Conservation (phyloP, 2,797 vertebrate genomes). For the Huso huso region DNA sequence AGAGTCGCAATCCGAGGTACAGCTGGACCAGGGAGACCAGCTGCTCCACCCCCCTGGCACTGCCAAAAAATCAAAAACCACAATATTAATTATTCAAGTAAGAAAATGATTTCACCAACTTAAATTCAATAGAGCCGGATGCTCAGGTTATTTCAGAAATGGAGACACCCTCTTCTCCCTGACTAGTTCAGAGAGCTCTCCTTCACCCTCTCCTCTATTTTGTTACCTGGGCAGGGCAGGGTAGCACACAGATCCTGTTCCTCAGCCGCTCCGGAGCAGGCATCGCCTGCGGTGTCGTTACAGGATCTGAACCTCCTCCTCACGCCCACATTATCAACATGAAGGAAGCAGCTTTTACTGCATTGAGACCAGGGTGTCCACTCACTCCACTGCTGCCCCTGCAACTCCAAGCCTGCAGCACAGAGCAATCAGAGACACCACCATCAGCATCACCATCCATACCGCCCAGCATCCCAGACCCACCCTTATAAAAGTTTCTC, state of each 20-base stretch:
- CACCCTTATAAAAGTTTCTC: too few relatives aligned
- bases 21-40: constrained; percentile 70
- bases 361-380: constrained; percentile 78
- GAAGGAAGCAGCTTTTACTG: constrained; percentile 71
- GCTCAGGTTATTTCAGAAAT: too few relatives aligned
- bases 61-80: constrained; percentile 24
- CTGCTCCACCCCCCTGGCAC: constrained; percentile 62
- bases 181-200: too few relatives aligned
- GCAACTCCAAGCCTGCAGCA: constrained; percentile 30
- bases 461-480: too few relatives aligned
- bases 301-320: constrained; percentile 64
- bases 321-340: constrained; percentile 57
- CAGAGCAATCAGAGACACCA: constrained; percentile 1
- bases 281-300: constrained; percentile 13
- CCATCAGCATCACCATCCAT: too few relatives aligned
- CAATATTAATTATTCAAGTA: too few relatives aligned
- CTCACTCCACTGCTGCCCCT: constrained; percentile 48
- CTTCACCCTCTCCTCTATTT: not conserved
- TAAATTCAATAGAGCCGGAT: too few relatives aligned
- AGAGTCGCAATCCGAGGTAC: constrained; percentile 67
- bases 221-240: constrained; percentile 62
- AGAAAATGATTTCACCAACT: too few relatives aligned
- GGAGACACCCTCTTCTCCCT: too few relatives aligned
- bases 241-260: constrained; percentile 73
- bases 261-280: constrained; percentile 53